Evolutionary conservation across 2,888 invertebrate genomes (phyloP), one percentile per base, ranked within the genome.

Genomic region (Drosophila siamana): DNA sequence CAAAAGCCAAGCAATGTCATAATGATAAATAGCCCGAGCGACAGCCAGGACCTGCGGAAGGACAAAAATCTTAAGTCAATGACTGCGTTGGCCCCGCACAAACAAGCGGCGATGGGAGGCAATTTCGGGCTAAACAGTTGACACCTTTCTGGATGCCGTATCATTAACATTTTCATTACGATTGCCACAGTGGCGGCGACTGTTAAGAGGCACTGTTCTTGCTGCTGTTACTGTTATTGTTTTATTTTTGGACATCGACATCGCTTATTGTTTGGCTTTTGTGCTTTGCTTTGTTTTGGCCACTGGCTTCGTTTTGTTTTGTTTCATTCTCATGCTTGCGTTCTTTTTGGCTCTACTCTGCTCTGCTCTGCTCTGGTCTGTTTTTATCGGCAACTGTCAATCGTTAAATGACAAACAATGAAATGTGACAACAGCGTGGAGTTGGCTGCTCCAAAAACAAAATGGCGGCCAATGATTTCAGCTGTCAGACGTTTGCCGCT

Each of bases 361-460:
- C n/a, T n/a, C n/a, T n/a, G n/a, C n/a, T n/a, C n/a, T n/a, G 16
- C 40, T 36, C 24, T 36, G 22, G 28, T 46, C 28, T 19, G 54
- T 66, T 66, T 70, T 69, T 84, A 86, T 88, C 89, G 71, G 65
- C 65, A 74, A 65, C 86, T 86, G 89, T 88, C 89, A 86, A 86
- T 86, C 86, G 89, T 73, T 88, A 82, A 88, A 82, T 81, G 86
- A 84, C 88, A 88, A 84, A 88, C 86, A 88, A 81, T 84, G 87
- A 84, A 88, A 84, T 80, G 79, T 66, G 88, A 64, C 82, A 69
- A 72, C 69, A 57, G 56, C 38, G 64, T 54, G 41, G 33, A 33
- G 52, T 36, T 47, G 46, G 56, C 46, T 52, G 47, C 51, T 61
- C 55, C 59, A 36, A 52, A 60, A 44, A 47, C 76, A 67, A 74